These are phyloP conservation scores for Mungos mungo DNA, from an alignment of 2,113 vertebrate species.

Conservation along the genomic window DNA sequence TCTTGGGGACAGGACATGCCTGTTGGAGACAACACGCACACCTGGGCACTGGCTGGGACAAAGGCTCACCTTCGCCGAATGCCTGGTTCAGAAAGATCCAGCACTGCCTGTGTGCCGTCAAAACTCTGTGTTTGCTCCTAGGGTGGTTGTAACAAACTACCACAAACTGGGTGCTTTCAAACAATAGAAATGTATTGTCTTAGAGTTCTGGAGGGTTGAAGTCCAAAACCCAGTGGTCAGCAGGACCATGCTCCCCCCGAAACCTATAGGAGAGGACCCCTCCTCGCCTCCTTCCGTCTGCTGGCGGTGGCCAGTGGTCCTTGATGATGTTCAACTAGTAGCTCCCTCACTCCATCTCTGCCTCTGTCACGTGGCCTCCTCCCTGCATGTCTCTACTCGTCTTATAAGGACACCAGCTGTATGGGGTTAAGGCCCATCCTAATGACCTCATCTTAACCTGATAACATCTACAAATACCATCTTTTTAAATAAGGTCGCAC, in stretches of 20 bases:
- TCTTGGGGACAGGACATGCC: background rate
- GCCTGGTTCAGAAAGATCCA: background rate
- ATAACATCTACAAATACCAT: background rate
- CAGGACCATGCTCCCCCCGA: background rate
- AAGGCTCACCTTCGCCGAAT: rapidly evolving
- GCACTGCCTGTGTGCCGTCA: rapidly evolving
- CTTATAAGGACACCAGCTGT: background rate
- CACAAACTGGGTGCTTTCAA: background rate
- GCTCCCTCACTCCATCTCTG: background rate
- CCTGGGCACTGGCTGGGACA: rapidly evolving
- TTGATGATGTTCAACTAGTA: background rate
- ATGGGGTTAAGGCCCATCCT: background rate
- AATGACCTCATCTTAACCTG: background rate
- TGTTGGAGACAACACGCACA: background rate
- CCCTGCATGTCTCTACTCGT: background rate
- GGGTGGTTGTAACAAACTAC: background rate
- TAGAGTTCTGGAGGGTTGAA: background rate
- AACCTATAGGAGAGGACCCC: background rate
- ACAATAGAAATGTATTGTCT: background rate
- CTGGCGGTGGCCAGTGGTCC: no score
- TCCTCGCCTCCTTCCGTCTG: no score
- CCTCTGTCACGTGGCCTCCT: no score
- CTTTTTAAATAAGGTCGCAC: background rate
- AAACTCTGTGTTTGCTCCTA: rapidly evolving
- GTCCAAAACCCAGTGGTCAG: background rate